Conservation (phyloP, 2,797 vertebrate genomes). For the Notamacropus eugenii region DNA sequence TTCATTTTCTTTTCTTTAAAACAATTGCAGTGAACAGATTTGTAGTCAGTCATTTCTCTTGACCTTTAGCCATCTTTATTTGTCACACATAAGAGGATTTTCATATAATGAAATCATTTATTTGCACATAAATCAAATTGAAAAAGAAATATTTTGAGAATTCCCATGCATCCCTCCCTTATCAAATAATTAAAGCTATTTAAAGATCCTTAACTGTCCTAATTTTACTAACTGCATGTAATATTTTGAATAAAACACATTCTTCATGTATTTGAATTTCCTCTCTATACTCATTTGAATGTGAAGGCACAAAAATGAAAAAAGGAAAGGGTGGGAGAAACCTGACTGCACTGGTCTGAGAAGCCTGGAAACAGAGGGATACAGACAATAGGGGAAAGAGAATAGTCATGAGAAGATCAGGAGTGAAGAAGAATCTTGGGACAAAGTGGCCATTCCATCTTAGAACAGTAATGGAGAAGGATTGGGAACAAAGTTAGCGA, state of each 20-base stretch:
- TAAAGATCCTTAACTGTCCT: constrained; percentile 4
- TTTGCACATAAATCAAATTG: neutral
- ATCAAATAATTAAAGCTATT: constrained; percentile 34
- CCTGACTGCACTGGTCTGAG: neutral
- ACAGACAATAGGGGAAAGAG: neutral
- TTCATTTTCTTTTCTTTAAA: neutral
- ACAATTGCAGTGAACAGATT: neutral
- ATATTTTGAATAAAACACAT: neutral
- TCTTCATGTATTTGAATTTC: neutral
- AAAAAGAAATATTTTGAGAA: neutral
- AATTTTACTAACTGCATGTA: neutral
- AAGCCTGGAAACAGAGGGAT: neutral
- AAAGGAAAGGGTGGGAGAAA: neutral
- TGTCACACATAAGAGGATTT: neutral
- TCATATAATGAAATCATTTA: neutral
- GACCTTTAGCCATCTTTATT: neutral
- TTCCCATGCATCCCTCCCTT: neutral
- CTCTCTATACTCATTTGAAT: neutral
- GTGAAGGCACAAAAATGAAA: neutral
- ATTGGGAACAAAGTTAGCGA: neutral
- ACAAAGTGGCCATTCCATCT: neutral
- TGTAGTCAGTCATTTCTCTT: neutral
- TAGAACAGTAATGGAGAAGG: neutral
- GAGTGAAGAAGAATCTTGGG: neutral
- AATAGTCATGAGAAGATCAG: neutral